Percentiles rank a stretch among this genome's conserved stretches.
Evolutionary conservation across 2,797 vertebrate species (phyloP).

Genomic region (Selene dorsalis): DNA sequence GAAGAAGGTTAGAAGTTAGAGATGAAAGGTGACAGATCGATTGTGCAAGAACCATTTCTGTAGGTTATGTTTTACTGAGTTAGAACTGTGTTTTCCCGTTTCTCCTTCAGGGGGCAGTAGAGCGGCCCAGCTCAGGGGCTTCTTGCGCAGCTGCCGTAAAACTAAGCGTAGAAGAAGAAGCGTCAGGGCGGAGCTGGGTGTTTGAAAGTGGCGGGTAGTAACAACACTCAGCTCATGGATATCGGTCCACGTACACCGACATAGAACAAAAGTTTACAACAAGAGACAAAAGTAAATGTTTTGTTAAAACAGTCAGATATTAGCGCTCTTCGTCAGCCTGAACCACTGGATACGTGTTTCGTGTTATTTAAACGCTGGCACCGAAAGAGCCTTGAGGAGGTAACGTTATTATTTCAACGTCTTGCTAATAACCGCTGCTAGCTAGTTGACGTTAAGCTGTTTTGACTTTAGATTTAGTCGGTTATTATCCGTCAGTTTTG

Average conservation of each 20-base stretch:
- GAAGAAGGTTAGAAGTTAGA: neutral
- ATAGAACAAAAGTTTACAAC: neutral
- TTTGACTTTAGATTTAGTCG: neutral
- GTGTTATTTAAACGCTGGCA: conserved; percentile 11
- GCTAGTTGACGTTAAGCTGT: neutral
- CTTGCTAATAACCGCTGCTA: conserved; percentile 23
- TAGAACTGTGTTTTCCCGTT: neutral
- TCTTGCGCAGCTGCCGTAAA: neutral
- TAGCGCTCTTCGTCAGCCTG: fast-evolving
- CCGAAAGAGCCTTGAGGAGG: conserved; percentile 42
- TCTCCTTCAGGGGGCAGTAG: conserved; percentile 51
- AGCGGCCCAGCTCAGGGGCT: neutral
- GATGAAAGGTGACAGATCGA: neutral
- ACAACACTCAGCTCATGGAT: neutral
- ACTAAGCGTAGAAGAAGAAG: conserved; percentile 45
- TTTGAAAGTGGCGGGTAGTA: conserved; percentile 86
- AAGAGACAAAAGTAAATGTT: neutral
- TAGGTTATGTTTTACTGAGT: no score
- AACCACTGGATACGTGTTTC: conserved; percentile 7
- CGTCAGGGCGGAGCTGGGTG: conserved; percentile 43
- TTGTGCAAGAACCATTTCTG: neutral
- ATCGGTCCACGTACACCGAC: neutral
- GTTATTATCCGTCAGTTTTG: no score
- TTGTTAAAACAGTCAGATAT: neutral
- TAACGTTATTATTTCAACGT: conserved; percentile 33